These are phyloP conservation scores for Heterotilapia buettikoferi DNA, from an alignment of 2,113 vertebrate genomes.

Conservation along the genomic window DNA sequence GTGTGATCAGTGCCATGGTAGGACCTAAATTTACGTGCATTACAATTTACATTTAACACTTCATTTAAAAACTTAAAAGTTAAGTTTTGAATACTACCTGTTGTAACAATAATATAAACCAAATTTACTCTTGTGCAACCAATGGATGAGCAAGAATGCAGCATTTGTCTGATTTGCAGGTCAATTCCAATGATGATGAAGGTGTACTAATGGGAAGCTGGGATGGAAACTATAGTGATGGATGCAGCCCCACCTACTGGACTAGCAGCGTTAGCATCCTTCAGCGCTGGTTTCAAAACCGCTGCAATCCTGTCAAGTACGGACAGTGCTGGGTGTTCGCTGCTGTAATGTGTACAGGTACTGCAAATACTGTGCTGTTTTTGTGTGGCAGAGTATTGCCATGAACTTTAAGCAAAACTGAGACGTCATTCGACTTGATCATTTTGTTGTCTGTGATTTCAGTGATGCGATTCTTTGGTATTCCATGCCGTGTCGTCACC, in stretches of 20 bases:
- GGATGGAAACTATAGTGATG: not conserved
- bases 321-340: not conserved
- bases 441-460: not conserved
- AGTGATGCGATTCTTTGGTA: not conserved
- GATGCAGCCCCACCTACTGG: not conserved
- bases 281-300: not conserved
- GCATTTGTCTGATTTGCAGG: not conserved
- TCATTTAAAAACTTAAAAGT: not conserved
- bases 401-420: fast-evolving
- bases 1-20: not conserved
- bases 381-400: fast-evolving
- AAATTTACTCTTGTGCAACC: no score
- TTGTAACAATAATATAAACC: no score
- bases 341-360: not conserved
- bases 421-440: not conserved
- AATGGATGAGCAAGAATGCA: no score
- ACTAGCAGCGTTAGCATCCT: not conserved
- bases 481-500: not conserved
- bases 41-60: not conserved
- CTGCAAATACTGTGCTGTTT: not conserved
- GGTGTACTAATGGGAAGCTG: not conserved
- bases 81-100: no score
- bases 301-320: not conserved
- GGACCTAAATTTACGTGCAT: fast-evolving
- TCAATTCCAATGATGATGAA: not conserved